Base-by-base conservation (phyloP, 2,113 vertebrate genomes). In the Rhinogobius similis region DNA sequence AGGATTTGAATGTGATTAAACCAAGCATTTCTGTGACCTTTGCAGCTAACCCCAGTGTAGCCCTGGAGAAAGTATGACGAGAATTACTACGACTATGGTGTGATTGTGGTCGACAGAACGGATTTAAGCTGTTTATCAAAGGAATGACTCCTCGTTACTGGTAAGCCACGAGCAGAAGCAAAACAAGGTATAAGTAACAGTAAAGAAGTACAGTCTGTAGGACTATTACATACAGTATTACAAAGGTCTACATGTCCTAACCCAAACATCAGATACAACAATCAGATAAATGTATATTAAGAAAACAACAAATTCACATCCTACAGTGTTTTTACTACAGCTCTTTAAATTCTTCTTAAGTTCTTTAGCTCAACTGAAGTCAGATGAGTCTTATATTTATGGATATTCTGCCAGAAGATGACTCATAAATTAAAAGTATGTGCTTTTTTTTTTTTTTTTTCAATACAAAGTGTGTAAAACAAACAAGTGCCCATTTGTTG, bases 41-140 rank as follows among this genome's bases (percentile, higher is more conserved):
- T 27, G 12, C 41, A 53, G 29, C 56, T 59, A 32, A 18, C 64
- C 24, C 13, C 53, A 36, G 61, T 8, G 12, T 16, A 29, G 20
- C 55, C 50, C 50, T 21, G 61, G 67, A 76, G 70, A 38, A 67
- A 72, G 53, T 56, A 26, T 14, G 14, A 27, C 20, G n/a, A 67
- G 48, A 73, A 70, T 63, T 74, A 58, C 53, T 71, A 43, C 66
- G 26, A 38, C 21, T 10, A 44, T 2, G 10, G 58, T 43, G 21
- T n/a, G 14, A 4, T 16, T 16, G 43, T 44, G 43, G 16, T 16
- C 43, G 18, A 46, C 43, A 46, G 43, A 36, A 36, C 6, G 32
- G 32, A 36, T 36, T 36, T 46, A 46, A 46, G 43, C 16, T 20
- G 16, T 46, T 46, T 46, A 46, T 46, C 70, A 0, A 8, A 59